A percentile compares a stretch with the other conserved stretches of the same genome.
Evolutionary conservation across 2,797 vertebrate species (phyloP).

Genomic region (Crocidura indochinensis): DNA sequence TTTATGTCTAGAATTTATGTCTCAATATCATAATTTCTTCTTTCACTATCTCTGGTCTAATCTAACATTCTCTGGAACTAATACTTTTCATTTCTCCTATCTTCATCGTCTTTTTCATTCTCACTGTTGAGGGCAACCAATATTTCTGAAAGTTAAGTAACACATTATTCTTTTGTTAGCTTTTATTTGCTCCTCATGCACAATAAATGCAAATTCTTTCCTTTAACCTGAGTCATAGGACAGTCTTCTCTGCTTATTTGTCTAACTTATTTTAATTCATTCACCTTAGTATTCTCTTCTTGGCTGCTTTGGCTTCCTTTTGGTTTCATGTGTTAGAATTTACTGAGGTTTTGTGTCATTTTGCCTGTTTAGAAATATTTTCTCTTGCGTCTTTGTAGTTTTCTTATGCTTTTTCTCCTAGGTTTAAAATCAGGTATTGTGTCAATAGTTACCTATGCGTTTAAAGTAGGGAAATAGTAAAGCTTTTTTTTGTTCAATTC

Average conservation of each 20-base stretch:
- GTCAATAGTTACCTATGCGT: neutral
- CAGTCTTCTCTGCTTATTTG: neutral
- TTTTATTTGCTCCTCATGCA: neutral
- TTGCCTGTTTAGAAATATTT: constrained; percentile 49
- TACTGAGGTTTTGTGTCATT: constrained; percentile 4
- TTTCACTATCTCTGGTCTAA: neutral
- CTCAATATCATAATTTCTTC: neutral
- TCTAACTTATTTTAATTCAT: neutral
- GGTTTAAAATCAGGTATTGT: constrained; percentile 27
- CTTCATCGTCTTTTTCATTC: constrained; percentile 21
- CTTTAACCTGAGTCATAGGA: neutral
- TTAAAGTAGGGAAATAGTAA: neutral
- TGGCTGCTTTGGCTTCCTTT: neutral
- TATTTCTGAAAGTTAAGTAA: constrained; percentile 40
- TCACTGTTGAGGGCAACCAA: neutral
- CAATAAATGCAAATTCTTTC: neutral
- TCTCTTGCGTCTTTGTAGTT: neutral
- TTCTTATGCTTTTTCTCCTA: neutral
- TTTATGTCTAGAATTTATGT: neutral
- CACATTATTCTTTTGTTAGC: neutral
- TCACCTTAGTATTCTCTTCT: neutral
- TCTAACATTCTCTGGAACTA: neutral
- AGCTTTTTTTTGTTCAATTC: neutral
- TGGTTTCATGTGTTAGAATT: neutral
- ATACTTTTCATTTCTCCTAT: neutral